Conservation (phyloP, 2,113 vertebrate genomes). For the Periophthalmus modestus region DNA sequence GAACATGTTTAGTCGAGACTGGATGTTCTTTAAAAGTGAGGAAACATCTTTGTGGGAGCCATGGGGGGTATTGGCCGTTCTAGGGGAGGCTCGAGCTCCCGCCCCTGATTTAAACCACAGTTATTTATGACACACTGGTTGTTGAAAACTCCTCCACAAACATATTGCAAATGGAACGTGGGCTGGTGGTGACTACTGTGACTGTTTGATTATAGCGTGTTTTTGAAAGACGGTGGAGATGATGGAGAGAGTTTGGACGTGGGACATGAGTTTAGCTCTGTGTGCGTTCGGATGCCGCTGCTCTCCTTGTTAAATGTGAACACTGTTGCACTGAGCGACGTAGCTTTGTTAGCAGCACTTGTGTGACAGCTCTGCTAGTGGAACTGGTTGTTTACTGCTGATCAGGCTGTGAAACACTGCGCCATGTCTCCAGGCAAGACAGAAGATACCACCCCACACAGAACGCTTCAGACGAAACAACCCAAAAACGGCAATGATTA, state of each 20-base stretch:
- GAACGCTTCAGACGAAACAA: not conserved
- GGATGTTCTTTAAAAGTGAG: too few species aligned
- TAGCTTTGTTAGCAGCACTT: constrained; percentile 65
- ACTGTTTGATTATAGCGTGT: constrained; percentile 4
- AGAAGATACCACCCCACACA: constrained; percentile 53
- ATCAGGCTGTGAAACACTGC: constrained; percentile 70
- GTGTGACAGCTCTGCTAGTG: constrained; percentile 65
- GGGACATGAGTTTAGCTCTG: constrained; percentile 44
- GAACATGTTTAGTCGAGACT: too few species aligned
- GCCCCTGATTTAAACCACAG: not conserved
- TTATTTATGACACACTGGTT: not conserved
- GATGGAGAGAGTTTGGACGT: constrained; percentile 41
- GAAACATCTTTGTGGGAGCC: too few species aligned
- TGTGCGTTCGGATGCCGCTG: constrained; percentile 54
- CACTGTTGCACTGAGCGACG: constrained; percentile 63
- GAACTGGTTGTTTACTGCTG: constrained; percentile 67
- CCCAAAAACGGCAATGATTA: constrained; percentile 35
- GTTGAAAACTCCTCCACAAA: not conserved
- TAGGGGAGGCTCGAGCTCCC: too few species aligned
- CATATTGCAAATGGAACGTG: not conserved
- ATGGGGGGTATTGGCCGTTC: too few species aligned
- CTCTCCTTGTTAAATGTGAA: constrained; percentile 67
- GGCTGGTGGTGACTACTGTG: not conserved
- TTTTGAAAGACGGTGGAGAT: constrained; percentile 30
- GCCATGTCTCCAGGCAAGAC: constrained; percentile 68